Percentiles rank a stretch among this genome's conserved stretches.
phyloP scores from a whole-genome alignment of 2,113 vertebrate genomes.

The Verasper variegatus region DNA sequence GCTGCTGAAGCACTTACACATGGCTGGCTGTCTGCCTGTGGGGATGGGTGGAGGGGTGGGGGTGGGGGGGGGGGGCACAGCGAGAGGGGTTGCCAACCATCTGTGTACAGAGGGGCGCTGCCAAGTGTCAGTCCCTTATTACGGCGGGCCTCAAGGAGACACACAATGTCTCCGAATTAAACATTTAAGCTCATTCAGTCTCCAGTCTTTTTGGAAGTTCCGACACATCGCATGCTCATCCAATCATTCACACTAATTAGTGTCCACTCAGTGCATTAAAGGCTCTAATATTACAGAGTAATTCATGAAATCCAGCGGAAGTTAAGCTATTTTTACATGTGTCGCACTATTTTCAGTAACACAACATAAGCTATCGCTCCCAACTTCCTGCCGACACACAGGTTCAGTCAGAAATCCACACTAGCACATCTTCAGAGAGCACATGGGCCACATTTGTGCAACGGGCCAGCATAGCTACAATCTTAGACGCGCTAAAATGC shows the following conservation, averaged over 20 bases:
- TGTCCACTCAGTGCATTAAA: slow-evolving; percentile 17
- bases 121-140: slow-evolving; percentile 53
- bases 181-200: slow-evolving; percentile 37
- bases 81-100: slow-evolving; percentile 59
- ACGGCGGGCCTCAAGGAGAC: slow-evolving; percentile 39
- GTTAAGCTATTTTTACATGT: slow-evolving; percentile 15
- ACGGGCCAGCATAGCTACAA: slow-evolving; percentile 75
- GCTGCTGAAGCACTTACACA: slow-evolving; percentile 50
- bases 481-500: slow-evolving; percentile 34
- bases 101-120: slow-evolving; percentile 53
- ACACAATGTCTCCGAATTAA: slow-evolving; percentile 59
- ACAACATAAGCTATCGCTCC: slow-evolving; percentile 3
- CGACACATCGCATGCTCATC: slow-evolving; percentile 38
- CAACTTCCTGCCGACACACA: slow-evolving; percentile 14
- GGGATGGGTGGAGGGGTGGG: background rate
- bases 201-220: slow-evolving; percentile 36
- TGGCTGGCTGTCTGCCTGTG: slow-evolving; percentile 48
- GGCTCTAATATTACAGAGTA: slow-evolving; percentile 13
- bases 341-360: slow-evolving; percentile 16
- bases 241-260: slow-evolving; percentile 25
- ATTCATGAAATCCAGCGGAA: background rate
- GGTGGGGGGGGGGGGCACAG: background rate
- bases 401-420: slow-evolving; percentile 47
- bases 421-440: slow-evolving; percentile 63
- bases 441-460: slow-evolving; percentile 68